Base-by-base conservation (phyloP, 2,797 vertebrate genomes). In the Lacerta agilis region DNA sequence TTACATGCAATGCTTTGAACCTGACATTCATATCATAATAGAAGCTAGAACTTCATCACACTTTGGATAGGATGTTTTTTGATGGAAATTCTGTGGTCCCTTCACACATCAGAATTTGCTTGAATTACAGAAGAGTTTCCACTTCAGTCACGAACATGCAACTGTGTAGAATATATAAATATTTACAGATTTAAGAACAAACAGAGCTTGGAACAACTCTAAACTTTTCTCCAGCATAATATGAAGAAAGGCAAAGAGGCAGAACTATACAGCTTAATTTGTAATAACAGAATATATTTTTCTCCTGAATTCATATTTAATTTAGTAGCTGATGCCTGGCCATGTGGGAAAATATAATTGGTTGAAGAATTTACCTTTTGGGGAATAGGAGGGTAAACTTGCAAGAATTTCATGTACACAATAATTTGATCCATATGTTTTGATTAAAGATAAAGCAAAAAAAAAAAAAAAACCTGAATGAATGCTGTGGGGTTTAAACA, bases 301-400 rank as follows among this genome's bases (percentile, higher is more conserved):
- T 79, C 84, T 9, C 5, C 88, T 72, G 69, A 86, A 71, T 0
- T 58, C 0, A 79, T 87, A 90, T 92, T 85, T 78, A 89, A 61
- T 81, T 5, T 38, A 87, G 15, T 66, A 87, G 58, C 13, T 89
- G 15, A 85, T 87, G 8, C 4, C 17, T 88, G 27, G 77, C 29
- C 5, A 23, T 36, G 0, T 36, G 29, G 33, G 41, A 87, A 93
- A 86, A 0, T 1, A 61, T 58, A 87, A 79, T 10, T 8, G 76
- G 87, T 87, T 86, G 58, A 87, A 89, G 6, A 88, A 58, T 64
- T 89, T 73, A 38, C 87, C 15, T 88, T 89, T 90, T 17, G n/a
- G 66, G 49, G 0, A n/a, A 71, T 66, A 91, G 80, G 5, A 5
- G 0, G 33, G 79, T 71, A 87, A 82, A 81, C 8, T 85, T 45